Base-by-base conservation (phyloP, 2,888 invertebrate genomes). In the Pollenia griseotomentosa region DNA sequence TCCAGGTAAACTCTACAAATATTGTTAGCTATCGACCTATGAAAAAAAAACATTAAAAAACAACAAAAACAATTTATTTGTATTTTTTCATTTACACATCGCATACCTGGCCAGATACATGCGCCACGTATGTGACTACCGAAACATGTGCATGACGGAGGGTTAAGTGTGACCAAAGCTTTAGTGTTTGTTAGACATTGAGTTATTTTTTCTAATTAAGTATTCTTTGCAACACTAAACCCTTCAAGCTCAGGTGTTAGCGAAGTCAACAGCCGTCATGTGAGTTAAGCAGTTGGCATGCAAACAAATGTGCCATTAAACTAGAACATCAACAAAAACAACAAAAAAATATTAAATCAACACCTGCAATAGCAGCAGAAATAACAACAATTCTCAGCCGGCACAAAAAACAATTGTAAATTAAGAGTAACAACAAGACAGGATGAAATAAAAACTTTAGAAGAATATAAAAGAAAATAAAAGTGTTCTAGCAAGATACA, bases 181-280 rank as follows among this genome's bases (percentile, higher is more conserved):
- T 44, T 6, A 33, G 33, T 6, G 33, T 33, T 33, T 33, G 33
- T 33, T 33, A 33, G 33, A n/a, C 16, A 33, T 46, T 1, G 9
- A 68, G n/a, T 59, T 42, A 10, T 55, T 7, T 61, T 40, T 40
- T n/a, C 40, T 61, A 14, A 44, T 70, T 16, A 46, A 33, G n/a
- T 9, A 6, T 57, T 12, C 5, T 46, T 16, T 11, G 5, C 16
- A 55, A 70, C 33, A 63, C 53, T 44, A n/a, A 71, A 59, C 71
- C 81, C 81, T 73, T 78, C 53, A 61, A 78, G 73, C 77, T 78
- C 71, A 85, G 82, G 82, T 85, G 82, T 68, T 85, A 73, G 55
- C 66, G 48, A 74, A 57, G 74, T 82, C 74, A 74, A 74, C 81
- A 82, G 59, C n/a, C 46, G 33, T 46, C 59, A 65, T 75, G 53